phyloP scores from a whole-genome alignment of 2,113 vertebrate species.

The Noctilio leporinus region DNA sequence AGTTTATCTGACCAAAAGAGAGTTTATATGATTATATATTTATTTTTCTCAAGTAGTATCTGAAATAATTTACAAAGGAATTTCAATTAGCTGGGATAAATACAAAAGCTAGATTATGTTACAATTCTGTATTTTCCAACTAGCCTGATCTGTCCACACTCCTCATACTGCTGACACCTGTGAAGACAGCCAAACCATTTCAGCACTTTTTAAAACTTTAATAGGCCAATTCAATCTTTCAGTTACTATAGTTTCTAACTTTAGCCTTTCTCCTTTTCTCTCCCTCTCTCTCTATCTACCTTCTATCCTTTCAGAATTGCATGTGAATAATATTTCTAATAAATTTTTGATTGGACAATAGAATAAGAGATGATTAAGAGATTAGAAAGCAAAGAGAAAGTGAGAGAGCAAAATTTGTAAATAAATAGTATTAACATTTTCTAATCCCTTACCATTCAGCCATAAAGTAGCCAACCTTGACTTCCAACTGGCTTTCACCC shows the following conservation, averaged over 20 bases:
- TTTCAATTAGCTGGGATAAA: not conserved
- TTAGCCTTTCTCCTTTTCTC: not conserved
- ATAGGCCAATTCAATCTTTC: not conserved
- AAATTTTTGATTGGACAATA: not conserved
- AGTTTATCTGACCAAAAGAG: not conserved
- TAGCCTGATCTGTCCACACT: not conserved
- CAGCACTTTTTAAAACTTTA: not conserved
- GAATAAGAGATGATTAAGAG: not conserved
- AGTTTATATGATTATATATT: not conserved
- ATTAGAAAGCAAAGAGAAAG: not conserved
- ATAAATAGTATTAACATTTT: not conserved
- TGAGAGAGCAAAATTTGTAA: not conserved
- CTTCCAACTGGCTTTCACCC: not conserved
- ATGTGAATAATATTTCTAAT: not conserved
- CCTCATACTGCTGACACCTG: not conserved
- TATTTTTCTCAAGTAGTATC: not conserved
- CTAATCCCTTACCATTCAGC: not conserved
- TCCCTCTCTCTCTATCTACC: not conserved
- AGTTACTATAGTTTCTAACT: not conserved
- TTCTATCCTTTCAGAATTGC: not conserved
- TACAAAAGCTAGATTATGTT: not conserved
- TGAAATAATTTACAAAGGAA: not conserved
- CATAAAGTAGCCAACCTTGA: fast-evolving
- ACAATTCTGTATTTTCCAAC: not conserved
- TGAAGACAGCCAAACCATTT: not conserved